phyloP scores from a whole-genome alignment of 2,888 invertebrate genomes.

The Thereva nobilitata region DNA sequence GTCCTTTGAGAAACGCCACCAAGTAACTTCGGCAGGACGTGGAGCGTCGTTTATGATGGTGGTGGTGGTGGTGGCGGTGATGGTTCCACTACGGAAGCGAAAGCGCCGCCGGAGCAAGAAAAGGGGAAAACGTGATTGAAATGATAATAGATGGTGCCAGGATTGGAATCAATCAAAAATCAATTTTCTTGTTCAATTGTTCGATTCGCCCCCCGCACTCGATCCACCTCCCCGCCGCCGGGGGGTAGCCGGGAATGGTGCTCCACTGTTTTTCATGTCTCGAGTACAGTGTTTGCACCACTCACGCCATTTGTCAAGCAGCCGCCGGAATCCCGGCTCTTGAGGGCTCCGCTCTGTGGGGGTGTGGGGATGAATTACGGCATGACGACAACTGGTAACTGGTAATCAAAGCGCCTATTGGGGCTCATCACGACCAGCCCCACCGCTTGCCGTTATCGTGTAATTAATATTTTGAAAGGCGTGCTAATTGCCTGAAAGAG shows the following conservation, averaged over 20 bases:
- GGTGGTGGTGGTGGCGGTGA: too few species aligned
- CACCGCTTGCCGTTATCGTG: constrained; percentile 21
- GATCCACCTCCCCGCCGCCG: background rate
- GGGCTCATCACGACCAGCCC: background rate
- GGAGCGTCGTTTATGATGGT: too few species aligned
- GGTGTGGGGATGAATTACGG: constrained; percentile 14
- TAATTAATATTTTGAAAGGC: constrained; percentile 41
- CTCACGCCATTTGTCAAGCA: constrained; percentile 1
- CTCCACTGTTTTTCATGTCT: constrained; percentile 25
- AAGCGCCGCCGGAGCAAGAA: constrained; percentile 12
- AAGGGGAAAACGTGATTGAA: constrained; percentile 40
- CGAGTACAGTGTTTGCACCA: constrained; percentile 31
- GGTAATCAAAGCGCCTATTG: constrained; percentile 12
- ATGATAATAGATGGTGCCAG: constrained; percentile 39
- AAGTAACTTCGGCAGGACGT: constrained; percentile 20
- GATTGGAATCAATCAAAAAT: constrained; percentile 42
- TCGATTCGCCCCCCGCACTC: constrained; percentile 28
- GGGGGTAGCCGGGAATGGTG: too few species aligned
- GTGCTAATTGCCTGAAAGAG: constrained; percentile 42
- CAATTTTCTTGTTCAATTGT: constrained; percentile 41
- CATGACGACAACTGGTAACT: constrained; percentile 22
- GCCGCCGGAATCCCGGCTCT: too few species aligned
- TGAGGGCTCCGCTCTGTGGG: too few species aligned
- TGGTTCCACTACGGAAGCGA: constrained; percentile 5
- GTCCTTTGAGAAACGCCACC: constrained; percentile 13